Base-by-base conservation (phyloP, 1,140 invertebrate genomes). In the Zaprionus kolodkinae region DNA sequence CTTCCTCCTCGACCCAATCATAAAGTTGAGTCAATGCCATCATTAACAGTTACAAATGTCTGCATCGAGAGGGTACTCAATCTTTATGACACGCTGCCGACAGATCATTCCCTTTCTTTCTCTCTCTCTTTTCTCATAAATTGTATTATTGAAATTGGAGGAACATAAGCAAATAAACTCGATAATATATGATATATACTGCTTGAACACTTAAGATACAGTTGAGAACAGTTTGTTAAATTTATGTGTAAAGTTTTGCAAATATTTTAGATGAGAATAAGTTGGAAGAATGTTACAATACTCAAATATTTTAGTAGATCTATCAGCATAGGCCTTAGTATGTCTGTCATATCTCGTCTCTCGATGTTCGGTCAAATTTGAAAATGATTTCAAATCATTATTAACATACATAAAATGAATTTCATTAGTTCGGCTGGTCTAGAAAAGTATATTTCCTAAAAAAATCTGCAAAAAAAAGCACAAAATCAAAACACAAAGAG, bases 41-140 rank as follows among this genome's bases (percentile, higher is more conserved):
- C 75, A 77, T 77, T 73, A 77, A 64, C 75, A 64, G 48, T 74
- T 69, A 74, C 60, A 67, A 69, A 70, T 59, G 59, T 17, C 54
- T 40, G 27, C 54, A 62, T 17, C 54, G 15, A 40, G 48, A 38
- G 36, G 27, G 27, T 15, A n/a, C 45, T 52, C 17, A 40, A 54
- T 60, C 57, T 40, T 54, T 11, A 65, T 33, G 36, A 17, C 61
- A 33, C 17, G 33, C 33, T n/a, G 45, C 35, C 61, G 35, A 65
- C 25, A 33, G 54, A 43, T 56, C 52, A 25, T 6, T 55, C n/a
- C n/a, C 45, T 35, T 15, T 15, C 30, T 40, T 43, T 43, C 10
- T 11, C 15, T 36, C 3, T 36, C 38, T 54, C 9, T n/a, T 13
- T 0, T 27, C 30, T 0, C 27, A 10, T 17, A 64, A 52, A 64